phyloP scores from a whole-genome alignment of 1,140 invertebrate genomes.

The Gonatopus flavifemur region DNA sequence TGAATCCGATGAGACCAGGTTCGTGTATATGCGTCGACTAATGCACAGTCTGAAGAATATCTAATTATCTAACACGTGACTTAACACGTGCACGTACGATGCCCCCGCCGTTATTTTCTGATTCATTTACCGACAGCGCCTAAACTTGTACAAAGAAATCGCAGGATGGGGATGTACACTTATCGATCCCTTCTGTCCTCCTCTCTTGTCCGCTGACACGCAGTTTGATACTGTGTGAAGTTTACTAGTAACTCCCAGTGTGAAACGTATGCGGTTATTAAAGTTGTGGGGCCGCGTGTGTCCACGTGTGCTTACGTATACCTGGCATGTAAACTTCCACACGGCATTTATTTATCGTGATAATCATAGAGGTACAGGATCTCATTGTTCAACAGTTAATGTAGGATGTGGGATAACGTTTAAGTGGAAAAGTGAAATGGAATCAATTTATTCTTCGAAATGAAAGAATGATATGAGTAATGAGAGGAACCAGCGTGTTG shows the following conservation, averaged over 20 bases:
- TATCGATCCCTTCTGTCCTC: too few relatives aligned
- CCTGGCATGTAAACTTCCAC: constrained; percentile 12
- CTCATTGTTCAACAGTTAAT: too few relatives aligned
- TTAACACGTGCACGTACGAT: constrained; percentile 52
- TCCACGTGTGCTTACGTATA: constrained; percentile 25
- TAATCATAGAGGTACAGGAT: constrained; percentile 10
- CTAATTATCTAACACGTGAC: constrained; percentile 58
- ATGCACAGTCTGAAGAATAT: constrained; percentile 55
- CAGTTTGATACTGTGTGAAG: constrained; percentile 55
- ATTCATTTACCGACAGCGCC: constrained; percentile 46
- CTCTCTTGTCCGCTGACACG: too few relatives aligned
- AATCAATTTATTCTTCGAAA: too few relatives aligned
- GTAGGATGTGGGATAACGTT: too few relatives aligned
- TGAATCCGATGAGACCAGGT: not conserved
- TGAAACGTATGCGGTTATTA: constrained; percentile 52
- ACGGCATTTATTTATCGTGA: constrained; percentile 28
- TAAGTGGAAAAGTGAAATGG: too few relatives aligned
- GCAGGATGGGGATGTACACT: too few relatives aligned
- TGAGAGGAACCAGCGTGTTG: too few relatives aligned
- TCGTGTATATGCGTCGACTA: constrained; percentile 29
- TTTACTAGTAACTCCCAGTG: constrained; percentile 46
- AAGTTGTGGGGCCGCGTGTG: constrained; percentile 25
- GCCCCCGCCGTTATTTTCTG: constrained; percentile 53
- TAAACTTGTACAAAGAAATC: constrained; percentile 28
- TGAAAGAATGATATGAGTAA: too few relatives aligned